Evolutionary conservation across 1,140 invertebrate genomes (phyloP).

Genomic region (Bombus breviceps): DNA sequence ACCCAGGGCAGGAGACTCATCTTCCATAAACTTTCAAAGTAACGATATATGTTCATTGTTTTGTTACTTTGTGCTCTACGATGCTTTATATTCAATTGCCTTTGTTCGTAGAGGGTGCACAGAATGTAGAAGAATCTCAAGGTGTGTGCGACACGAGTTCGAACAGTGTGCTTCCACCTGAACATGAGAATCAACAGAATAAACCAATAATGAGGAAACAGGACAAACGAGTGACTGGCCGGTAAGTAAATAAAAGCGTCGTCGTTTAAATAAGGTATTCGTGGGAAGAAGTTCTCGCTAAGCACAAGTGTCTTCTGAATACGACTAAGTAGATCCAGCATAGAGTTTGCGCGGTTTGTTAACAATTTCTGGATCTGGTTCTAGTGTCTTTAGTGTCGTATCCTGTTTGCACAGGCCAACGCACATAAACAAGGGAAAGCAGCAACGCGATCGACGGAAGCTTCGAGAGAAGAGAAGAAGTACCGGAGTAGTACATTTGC

Average conservation of each 20-base stretch:
- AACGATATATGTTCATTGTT: not conserved
- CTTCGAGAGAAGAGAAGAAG: constrained; percentile 86
- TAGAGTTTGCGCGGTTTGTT: constrained; percentile 56
- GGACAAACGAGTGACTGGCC: constrained; percentile 72
- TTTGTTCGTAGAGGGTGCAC: constrained; percentile 67
- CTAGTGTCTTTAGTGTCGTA: constrained; percentile 70
- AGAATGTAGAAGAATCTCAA: constrained; percentile 71
- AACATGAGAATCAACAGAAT: constrained; percentile 71
- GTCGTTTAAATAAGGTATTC: not conserved
- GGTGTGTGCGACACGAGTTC: constrained; percentile 70
- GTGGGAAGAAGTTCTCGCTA: not conserved
- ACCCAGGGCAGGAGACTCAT: constrained; percentile 74
- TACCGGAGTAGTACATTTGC: constrained; percentile 86
- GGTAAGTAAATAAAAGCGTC: constrained; percentile 56
- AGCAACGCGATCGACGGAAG: constrained; percentile 85
- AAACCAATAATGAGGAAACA: constrained; percentile 75
- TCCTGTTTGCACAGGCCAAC: constrained; percentile 80
- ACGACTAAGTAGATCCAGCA: constrained; percentile 42
- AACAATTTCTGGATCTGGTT: constrained; percentile 66
- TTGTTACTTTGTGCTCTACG: not conserved
- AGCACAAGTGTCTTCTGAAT: constrained; percentile 22
- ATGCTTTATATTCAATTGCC: constrained; percentile 18
- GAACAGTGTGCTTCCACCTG: constrained; percentile 65
- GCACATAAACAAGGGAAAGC: constrained; percentile 85
- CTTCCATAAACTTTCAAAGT: constrained; percentile 75